Base-by-base conservation (phyloP, 2,888 invertebrate species). In the Flexamia atlantica region DNA sequence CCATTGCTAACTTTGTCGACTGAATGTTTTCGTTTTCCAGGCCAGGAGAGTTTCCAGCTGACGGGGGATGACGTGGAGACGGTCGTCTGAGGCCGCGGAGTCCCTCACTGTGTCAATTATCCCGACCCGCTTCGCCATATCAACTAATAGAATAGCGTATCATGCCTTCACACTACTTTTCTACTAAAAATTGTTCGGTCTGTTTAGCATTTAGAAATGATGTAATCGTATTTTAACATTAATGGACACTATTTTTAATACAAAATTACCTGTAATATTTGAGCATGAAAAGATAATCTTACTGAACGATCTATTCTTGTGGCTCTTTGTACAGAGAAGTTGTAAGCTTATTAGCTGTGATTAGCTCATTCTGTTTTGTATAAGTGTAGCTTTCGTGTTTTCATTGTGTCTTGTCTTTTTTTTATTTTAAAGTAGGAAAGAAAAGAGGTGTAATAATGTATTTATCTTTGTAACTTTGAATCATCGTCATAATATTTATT, bases 1-100 rank as follows among this genome's bases (percentile, higher is more conserved):
- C n/a, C n/a, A n/a, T n/a, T n/a, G n/a, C n/a, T n/a, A n/a, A n/a
- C n/a, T n/a, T n/a, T n/a, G n/a, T n/a, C n/a, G n/a, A n/a, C n/a
- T n/a, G n/a, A n/a, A n/a, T n/a, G 36, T 84, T 36, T 36, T 9
- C 36, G 4, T 85, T 83, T 90, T 90, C n/a, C 89, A 94, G 94
- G 93, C 91, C 94, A 94, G 89, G 94, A 94, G 89, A 92, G 93
- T 88, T 94, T 94, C 89, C 93, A 93, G 89, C 88, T 92, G 88
- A 92, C 92, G 84, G 91, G 93, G 40, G 92, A 93, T 86, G 93
- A 93, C 88, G 90, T 92, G 89, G 93, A 93, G 87, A 93, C 93
- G 85, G 91, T 92, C 86, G 93, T 93, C 86, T 93, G 74, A 84
- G 72, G 79, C 72, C 70, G 40, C 57, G 36, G 10, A 36, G 17